Conservation (phyloP, 35 echinoderm and acorn worm species). For the Holothuria glaberrima region DNA sequence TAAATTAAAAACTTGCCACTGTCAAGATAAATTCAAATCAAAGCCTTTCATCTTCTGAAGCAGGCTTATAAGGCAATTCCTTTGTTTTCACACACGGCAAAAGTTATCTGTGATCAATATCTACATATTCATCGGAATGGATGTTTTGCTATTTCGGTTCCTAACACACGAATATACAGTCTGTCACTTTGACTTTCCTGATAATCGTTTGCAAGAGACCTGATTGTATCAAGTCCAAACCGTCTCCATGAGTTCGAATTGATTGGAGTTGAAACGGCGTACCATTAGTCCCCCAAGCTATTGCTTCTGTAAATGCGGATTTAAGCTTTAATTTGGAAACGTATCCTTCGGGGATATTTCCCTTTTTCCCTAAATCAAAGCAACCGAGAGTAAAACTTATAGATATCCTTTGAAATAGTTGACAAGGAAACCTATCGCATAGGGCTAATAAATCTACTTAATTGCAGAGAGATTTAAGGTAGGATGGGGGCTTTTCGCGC, state of each 20-base stretch:
- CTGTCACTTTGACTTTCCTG: too few species aligned
- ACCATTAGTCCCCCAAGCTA: constrained; percentile 50
- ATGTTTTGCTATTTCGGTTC: too few species aligned
- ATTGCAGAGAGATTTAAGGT: constrained; percentile 6
- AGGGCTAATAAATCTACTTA: constrained; percentile 52
- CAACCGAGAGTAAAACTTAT: background rate
- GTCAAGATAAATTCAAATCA: too few species aligned
- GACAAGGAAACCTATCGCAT: constrained; percentile 17
- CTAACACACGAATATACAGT: too few species aligned
- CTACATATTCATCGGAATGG: background rate
- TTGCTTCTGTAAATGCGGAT: constrained; percentile 58
- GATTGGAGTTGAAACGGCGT: constrained; percentile 55
- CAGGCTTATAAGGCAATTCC: too few species aligned
- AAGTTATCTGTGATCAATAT: background rate
- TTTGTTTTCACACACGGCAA: too few species aligned
- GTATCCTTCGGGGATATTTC: constrained; percentile 37
- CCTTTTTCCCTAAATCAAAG: constrained; percentile 38
- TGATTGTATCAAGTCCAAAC: constrained; percentile 47
- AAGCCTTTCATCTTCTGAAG: too few species aligned
- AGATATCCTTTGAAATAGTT: background rate
- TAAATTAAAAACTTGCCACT: too few species aligned
- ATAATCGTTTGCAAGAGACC: background rate
- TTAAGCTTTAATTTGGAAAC: constrained; percentile 58
- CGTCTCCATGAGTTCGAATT: constrained; percentile 29
- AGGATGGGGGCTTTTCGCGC: background rate